These are phyloP conservation scores for Gymnorhina tibicen DNA, from an alignment of 2,113 vertebrate species.

Conservation along the genomic window DNA sequence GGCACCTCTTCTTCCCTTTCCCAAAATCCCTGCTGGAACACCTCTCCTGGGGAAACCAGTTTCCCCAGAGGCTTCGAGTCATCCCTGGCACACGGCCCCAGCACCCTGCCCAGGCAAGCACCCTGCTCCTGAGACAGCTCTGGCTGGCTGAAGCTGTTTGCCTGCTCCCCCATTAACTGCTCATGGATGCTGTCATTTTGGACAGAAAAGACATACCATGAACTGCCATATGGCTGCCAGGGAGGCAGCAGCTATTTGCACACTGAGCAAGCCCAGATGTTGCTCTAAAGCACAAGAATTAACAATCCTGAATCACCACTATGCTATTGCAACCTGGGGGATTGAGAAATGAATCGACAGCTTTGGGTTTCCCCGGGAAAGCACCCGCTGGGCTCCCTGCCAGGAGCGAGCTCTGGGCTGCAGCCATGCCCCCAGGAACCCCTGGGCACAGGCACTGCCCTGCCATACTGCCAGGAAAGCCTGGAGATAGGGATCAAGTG, in stretches of 20 bases:
- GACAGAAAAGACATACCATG: not conserved
- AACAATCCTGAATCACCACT: not conserved
- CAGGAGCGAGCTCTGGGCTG: not conserved
- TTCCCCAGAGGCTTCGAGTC: not conserved
- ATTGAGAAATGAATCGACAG: not conserved
- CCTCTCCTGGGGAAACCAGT: not conserved
- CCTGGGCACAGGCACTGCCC: not conserved
- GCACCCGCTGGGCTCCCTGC: not conserved
- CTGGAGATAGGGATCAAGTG: not conserved
- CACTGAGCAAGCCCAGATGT: not conserved
- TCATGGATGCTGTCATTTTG: not conserved
- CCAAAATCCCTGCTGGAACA: not conserved
- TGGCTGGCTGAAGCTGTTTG: not conserved
- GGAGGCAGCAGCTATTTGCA: not conserved
- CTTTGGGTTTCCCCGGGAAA: not conserved
- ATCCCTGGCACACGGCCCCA: not conserved
- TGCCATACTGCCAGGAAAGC: not conserved
- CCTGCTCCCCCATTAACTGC: not conserved
- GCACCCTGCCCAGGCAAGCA: not conserved
- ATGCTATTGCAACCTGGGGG: not conserved
- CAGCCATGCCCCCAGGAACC: not conserved
- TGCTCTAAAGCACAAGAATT: not conserved
- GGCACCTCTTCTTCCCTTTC: not conserved
- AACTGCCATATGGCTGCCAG: not conserved
- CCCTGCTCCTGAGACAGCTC: not conserved